These are phyloP conservation scores for Irena cyanogastra DNA, from an alignment of 2,113 vertebrate species.

Conservation along the genomic window DNA sequence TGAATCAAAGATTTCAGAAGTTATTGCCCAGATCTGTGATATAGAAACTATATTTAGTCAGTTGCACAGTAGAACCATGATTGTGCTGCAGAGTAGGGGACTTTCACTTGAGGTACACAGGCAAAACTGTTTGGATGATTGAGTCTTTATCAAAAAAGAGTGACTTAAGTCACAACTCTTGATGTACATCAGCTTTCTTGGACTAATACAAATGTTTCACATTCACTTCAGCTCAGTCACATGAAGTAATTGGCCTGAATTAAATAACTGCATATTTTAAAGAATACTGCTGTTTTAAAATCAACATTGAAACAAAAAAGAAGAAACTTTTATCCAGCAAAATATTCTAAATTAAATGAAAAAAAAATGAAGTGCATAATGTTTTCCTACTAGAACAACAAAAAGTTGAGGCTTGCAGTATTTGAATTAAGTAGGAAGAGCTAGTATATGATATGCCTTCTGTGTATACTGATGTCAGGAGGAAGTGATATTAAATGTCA, in stretches of 20 bases:
- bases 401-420: not conserved
- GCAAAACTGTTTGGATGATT: not conserved
- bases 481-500: not conserved
- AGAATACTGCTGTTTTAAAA: not conserved
- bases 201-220: not conserved
- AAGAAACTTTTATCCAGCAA: not conserved
- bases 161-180: not conserved
- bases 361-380: not conserved
- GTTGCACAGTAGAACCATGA: not conserved
- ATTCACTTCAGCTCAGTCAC: not conserved
- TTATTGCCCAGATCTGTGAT: not conserved
- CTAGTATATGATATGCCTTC: not conserved
- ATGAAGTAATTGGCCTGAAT: not conserved
- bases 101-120: not conserved
- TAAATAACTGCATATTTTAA: not conserved
- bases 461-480: not conserved
- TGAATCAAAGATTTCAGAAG: not conserved
- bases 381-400: not conserved
- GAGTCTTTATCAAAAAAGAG: not conserved
- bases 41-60: not conserved
- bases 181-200: not conserved
- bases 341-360: not conserved
- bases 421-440: not conserved
- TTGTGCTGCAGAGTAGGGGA: not conserved
- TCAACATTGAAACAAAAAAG: not conserved